Evolutionary conservation across 2,113 vertebrate genomes (phyloP).

Genomic region (Telmatochromis sp.): DNA sequence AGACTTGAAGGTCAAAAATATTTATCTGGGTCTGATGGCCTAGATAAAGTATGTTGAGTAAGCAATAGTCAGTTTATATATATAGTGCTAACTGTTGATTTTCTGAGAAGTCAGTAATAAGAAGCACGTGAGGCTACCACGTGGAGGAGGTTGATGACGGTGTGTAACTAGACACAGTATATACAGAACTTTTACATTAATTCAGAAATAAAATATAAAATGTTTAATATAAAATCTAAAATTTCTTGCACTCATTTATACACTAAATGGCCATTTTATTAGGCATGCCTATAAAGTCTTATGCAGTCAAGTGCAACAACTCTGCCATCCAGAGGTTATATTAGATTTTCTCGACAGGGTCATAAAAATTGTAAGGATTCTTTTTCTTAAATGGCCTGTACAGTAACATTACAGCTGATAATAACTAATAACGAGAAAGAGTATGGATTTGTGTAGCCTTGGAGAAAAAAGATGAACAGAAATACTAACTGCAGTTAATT

Average conservation of each 20-base stretch:
- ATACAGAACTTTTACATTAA: not conserved
- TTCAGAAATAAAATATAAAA: not conserved
- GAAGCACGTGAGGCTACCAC: not conserved
- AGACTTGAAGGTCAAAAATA: constrained; percentile 11
- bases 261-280: not conserved
- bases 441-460: not conserved
- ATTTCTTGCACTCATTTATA: not conserved
- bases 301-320: not conserved
- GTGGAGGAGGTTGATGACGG: not conserved
- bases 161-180: not conserved
- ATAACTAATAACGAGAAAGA: not conserved
- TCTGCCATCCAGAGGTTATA: not conserved
- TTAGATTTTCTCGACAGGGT: not conserved
- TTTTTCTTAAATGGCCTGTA: not conserved
- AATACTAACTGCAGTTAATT: not conserved
- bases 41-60: not conserved
- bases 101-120: not conserved
- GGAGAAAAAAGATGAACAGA: not conserved
- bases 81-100: not conserved
- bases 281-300: not conserved
- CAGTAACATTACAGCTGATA: not conserved
- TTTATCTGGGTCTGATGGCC: not conserved
- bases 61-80: not conserved
- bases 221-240: not conserved
- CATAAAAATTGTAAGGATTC: not conserved